Evolutionary conservation across 1,140 invertebrate species (phyloP).

Genomic region (Rhizoglyphus robini): DNA sequence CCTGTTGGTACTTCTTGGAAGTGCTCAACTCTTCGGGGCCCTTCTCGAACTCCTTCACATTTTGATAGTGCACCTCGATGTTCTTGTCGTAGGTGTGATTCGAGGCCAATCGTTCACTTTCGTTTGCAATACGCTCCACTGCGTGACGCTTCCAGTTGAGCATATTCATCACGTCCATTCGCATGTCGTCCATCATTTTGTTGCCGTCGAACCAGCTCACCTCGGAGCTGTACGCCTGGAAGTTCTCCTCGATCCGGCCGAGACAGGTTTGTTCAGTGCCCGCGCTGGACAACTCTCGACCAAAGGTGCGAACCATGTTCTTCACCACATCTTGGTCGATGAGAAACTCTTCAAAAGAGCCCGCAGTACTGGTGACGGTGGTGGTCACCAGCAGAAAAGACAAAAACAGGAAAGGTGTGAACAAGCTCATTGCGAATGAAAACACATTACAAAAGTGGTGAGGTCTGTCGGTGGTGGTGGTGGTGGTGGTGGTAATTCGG

Average conservation of each 20-base stretch:
- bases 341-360: slow-evolving; percentile 4
- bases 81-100: slow-evolving; percentile 22
- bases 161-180: slow-evolving; percentile 26
- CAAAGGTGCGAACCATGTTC: slow-evolving; percentile 9
- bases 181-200: slow-evolving; percentile 28
- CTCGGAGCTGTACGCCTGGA: slow-evolving; percentile 20
- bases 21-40: no score
- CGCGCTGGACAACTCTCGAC: background rate
- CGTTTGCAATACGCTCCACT: slow-evolving; percentile 23
- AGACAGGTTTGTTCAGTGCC: slow-evolving; percentile 13
- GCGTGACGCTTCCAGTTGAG: slow-evolving; percentile 26
- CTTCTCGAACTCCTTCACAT: slow-evolving; percentile 1
- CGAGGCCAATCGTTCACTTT: slow-evolving; percentile 9
- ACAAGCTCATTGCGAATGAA: no score
- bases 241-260: slow-evolving; percentile 12
- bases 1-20: slow-evolving; percentile 45
- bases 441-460: no score
- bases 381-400: no score
- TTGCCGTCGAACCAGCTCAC: slow-evolving; percentile 26
- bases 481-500: no score
- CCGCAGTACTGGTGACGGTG: no score
- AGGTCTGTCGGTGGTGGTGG: no score
- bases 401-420: no score
- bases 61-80: background rate
- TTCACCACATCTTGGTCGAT: background rate